Conservation (phyloP, 2,888 invertebrate genomes). For the Hedychridium roseum region DNA sequence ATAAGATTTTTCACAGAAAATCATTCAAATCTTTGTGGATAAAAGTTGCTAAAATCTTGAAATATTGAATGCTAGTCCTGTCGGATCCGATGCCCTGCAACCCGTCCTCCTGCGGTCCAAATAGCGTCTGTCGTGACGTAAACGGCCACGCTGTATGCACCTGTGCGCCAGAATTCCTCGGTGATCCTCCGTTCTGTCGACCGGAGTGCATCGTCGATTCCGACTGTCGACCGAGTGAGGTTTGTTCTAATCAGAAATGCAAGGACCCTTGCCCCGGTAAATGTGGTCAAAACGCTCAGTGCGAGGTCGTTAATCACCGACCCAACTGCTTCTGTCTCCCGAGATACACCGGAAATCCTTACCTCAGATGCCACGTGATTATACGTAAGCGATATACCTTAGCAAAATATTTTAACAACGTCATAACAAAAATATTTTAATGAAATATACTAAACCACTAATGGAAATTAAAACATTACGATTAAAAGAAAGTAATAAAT, state of each 20-base stretch:
- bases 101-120: constrained; percentile 69
- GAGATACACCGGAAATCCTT: constrained; percentile 78
- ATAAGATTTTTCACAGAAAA: too few relatives aligned
- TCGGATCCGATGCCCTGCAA: constrained; percentile 64
- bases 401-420: neutral
- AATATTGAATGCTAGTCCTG: neutral
- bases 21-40: too few relatives aligned
- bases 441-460: neutral
- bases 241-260: constrained; percentile 83
- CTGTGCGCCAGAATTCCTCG: constrained; percentile 75
- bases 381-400: constrained; percentile 67
- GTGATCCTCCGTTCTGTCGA: constrained; percentile 79
- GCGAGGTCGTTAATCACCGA: constrained; percentile 79
- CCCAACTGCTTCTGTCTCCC: constrained; percentile 80
- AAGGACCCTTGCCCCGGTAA: constrained; percentile 81
- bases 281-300: constrained; percentile 76
- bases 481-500: too few relatives aligned
- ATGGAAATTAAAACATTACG: neutral
- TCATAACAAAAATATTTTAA: neutral
- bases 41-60: too few relatives aligned
- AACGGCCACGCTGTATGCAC: constrained; percentile 79
- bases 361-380: constrained; percentile 72
- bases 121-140: constrained; percentile 76
- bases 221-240: constrained; percentile 77
- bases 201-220: constrained; percentile 82